phyloP scores from a whole-genome alignment of 2,797 vertebrate genomes.

The Anabas testudineus region DNA sequence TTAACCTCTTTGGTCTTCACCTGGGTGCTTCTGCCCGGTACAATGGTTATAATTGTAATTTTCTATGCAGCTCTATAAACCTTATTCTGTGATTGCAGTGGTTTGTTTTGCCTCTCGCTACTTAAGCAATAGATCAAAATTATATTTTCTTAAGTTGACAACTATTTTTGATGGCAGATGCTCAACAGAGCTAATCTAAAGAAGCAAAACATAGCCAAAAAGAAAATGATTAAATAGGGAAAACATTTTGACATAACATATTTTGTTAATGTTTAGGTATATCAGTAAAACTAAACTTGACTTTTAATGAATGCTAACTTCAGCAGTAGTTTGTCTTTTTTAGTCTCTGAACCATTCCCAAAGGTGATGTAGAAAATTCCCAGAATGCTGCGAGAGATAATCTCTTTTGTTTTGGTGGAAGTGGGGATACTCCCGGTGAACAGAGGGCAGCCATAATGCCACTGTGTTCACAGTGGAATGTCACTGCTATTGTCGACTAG shows the following conservation, averaged over 20 bases:
- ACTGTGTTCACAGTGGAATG: constrained; percentile 79
- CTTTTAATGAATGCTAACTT: not conserved
- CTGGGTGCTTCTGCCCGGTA: not conserved
- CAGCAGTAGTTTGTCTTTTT: not conserved
- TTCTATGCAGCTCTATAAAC: no score
- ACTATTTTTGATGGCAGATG: no score
- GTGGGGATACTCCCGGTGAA: constrained; percentile 47
- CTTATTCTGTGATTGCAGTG: no score
- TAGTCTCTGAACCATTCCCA: constrained; percentile 22
- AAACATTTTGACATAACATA: not conserved
- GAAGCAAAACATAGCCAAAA: no score
- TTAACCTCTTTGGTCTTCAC: not conserved
- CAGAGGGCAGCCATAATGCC: constrained; percentile 61
- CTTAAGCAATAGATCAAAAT: not conserved
- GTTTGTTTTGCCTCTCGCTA: not conserved
- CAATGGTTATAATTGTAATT: not conserved
- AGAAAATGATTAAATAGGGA: not conserved
- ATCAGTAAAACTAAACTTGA: not conserved
- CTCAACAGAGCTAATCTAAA: no score
- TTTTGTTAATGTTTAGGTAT: not conserved
- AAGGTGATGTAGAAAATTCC: constrained; percentile 56
- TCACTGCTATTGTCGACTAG: constrained; percentile 66
- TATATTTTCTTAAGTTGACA: not conserved
- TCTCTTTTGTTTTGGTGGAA: constrained; percentile 65
- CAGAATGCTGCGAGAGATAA: constrained; percentile 56